These are phyloP conservation scores for Gila orcuttii DNA, from an alignment of 2,113 vertebrate species.

Conservation along the genomic window DNA sequence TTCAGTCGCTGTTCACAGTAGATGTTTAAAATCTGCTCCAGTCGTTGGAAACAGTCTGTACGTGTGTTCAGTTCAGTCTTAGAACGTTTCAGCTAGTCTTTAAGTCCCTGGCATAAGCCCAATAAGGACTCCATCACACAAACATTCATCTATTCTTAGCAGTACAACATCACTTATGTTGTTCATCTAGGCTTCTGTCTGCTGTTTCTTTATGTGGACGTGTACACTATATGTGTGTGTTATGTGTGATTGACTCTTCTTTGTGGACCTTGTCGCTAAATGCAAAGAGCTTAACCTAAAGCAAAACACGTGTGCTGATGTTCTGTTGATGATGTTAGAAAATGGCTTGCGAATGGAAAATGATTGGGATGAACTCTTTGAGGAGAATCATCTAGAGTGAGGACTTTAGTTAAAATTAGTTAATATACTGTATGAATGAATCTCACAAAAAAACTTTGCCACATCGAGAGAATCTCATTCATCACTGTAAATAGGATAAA, in stretches of 20 bases:
- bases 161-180: neutral
- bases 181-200: constrained; percentile 18
- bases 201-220: neutral
- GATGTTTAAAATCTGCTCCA: too few relatives aligned
- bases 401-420: neutral
- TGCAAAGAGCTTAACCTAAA: neutral
- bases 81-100: too few relatives aligned
- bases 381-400: neutral
- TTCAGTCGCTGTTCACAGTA: too few relatives aligned
- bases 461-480: too few relatives aligned
- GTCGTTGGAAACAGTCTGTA: too few relatives aligned
- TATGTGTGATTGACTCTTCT: constrained; percentile 1
- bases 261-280: neutral
- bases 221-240: neutral
- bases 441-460: too few relatives aligned
- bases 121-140: neutral
- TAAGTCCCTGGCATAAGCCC: too few relatives aligned
- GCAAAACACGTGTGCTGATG: neutral
- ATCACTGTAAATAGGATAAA: too few relatives aligned
- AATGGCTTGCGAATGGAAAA: neutral
- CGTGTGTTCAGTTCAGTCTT: too few relatives aligned
- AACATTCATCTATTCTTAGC: constrained; percentile 17
- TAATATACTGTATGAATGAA: too few relatives aligned
- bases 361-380: neutral
- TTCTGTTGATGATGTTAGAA: neutral